Evolutionary conservation across 2,888 invertebrate species (phyloP).

Genomic region (Rosalia funebris): DNA sequence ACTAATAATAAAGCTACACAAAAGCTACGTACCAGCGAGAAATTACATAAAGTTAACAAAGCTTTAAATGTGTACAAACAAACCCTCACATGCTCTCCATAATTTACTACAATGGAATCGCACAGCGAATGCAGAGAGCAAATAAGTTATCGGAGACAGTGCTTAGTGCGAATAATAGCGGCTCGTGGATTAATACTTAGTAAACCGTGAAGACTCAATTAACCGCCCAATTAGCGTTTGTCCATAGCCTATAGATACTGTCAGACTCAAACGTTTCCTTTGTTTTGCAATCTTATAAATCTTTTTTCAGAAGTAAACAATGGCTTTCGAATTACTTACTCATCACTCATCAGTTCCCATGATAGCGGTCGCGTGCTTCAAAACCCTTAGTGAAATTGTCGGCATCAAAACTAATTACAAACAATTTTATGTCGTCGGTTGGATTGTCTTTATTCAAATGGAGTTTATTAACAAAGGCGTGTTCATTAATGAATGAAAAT

Average conservation of each 20-base stretch:
- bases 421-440: no score
- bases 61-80: constrained; percentile 5
- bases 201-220: constrained; percentile 44
- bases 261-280: constrained; percentile 29
- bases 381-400: constrained; percentile 7
- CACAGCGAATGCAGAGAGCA: constrained; percentile 27
- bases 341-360: constrained; percentile 1
- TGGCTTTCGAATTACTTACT: background rate
- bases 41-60: constrained; percentile 6
- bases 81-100: constrained; percentile 22
- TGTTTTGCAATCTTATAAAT: constrained; percentile 7
- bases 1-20: background rate
- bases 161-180: constrained; percentile 39
- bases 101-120: constrained; percentile 32
- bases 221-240: constrained; percentile 44
- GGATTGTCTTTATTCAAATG: no score
- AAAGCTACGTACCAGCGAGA: background rate
- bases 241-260: constrained; percentile 40
- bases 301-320: constrained; percentile 6
- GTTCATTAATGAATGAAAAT: no score
- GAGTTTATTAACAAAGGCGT: no score
- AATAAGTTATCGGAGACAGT: constrained; percentile 42
- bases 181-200: constrained; percentile 38
- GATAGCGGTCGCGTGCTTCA: constrained; percentile 2
- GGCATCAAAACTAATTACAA: constrained; percentile 6